Conservation (phyloP, 2,113 vertebrate species). For the Crotalus tigris region DNA sequence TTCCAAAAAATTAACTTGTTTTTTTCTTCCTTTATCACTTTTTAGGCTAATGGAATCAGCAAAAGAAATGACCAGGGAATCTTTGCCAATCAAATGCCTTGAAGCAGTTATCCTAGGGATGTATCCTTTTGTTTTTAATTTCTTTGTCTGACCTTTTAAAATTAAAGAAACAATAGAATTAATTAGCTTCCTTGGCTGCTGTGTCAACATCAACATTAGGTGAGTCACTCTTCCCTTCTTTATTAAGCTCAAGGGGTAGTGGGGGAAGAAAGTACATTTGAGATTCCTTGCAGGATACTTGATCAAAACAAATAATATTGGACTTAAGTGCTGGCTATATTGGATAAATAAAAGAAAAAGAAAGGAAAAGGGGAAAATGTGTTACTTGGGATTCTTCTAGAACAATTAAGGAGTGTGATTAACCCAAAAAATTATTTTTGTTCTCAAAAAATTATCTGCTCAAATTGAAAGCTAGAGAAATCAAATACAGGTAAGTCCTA, state of each 20-base stretch:
- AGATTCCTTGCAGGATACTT: neutral
- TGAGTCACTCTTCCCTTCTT: constrained; percentile 23
- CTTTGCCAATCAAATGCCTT: constrained; percentile 97
- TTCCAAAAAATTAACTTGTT: constrained; percentile 26
- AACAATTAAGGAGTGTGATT: neutral
- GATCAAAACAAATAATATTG: neutral
- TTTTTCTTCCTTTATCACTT: constrained; percentile 34
- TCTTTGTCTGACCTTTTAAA: neutral
- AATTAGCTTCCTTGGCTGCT: accelerated
- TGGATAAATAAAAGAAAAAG: neutral
- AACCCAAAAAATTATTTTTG: neutral
- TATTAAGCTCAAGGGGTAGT: neutral
- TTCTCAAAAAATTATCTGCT: neutral
- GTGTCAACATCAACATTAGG: neutral
- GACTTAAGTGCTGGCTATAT: neutral
- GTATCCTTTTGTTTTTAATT: constrained; percentile 81
- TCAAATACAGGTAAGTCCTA: neutral
- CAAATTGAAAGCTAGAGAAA: neutral
- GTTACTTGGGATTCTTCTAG: neutral
- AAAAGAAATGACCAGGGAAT: constrained; percentile 93
- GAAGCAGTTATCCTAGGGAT: constrained; percentile 97
- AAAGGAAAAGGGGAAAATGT: neutral
- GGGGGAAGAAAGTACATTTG: neutral
- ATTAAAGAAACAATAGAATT: neutral
- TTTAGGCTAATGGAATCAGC: constrained; percentile 95